Conservation (phyloP, 2,113 vertebrate species). For the Talpa occidentalis region DNA sequence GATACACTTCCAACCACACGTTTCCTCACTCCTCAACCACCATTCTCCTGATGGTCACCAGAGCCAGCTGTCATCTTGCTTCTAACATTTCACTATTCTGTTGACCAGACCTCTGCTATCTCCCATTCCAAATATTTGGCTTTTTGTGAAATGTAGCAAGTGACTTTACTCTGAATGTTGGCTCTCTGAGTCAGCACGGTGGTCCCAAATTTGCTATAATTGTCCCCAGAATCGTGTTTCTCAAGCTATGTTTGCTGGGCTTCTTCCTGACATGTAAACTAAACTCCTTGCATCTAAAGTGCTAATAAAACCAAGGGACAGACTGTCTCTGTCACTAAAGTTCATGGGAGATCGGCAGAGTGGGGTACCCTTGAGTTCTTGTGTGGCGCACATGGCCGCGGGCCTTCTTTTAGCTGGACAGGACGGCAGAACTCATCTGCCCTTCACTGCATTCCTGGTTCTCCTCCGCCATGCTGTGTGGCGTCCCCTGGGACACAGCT, state of each 20-base stretch:
- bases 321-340: neutral
- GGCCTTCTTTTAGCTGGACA: neutral
- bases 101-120: neutral
- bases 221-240: neutral
- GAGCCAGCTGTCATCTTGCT: neutral
- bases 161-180: neutral
- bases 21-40: neutral
- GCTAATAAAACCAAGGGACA: neutral
- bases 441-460: neutral
- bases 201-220: neutral
- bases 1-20: neutral
- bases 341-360: neutral
- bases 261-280: neutral
- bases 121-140: neutral
- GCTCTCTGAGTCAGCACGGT: neutral
- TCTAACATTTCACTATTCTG: neutral
- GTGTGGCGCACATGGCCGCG: rapidly evolving
- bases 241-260: neutral
- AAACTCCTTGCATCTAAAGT: neutral
- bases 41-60: neutral
- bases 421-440: neutral
- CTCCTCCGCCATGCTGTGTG: neutral
- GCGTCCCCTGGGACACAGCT: neutral
- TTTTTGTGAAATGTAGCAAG: neutral
- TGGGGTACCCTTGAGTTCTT: neutral